Conservation (phyloP, 1,140 invertebrate genomes). For the Drosophila yakuba region DNA sequence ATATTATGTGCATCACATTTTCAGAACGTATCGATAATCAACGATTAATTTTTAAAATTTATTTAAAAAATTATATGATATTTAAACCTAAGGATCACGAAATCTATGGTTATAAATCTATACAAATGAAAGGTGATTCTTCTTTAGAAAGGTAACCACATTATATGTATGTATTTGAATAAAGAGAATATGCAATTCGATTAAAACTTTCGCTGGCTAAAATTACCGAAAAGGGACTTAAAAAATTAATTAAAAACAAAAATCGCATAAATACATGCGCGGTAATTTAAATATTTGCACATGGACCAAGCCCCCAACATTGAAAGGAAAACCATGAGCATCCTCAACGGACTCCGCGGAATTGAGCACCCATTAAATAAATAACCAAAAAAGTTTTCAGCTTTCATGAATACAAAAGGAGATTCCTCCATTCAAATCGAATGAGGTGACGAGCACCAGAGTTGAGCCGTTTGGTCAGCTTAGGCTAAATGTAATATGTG, state of each 20-base stretch:
- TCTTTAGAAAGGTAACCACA: not conserved
- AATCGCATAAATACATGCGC: not conserved
- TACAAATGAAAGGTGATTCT: no score
- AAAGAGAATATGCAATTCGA: not conserved
- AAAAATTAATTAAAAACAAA: slow-evolving; percentile 3
- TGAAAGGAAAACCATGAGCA: not conserved
- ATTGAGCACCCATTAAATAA: slow-evolving; percentile 7
- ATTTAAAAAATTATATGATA: no score
- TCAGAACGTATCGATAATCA: no score
- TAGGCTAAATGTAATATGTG: slow-evolving; percentile 5
- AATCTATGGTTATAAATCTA: no score
- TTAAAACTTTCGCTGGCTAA: not conserved
- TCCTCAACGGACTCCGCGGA: not conserved
- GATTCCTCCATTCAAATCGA: slow-evolving; percentile 8
- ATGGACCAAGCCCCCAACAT: not conserved
- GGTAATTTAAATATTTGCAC: not conserved
- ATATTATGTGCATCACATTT: no score
- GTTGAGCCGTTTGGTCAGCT: not conserved
- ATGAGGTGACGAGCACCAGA: not conserved
- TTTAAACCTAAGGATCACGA: no score
- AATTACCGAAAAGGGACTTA: not conserved
- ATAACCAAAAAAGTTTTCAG: slow-evolving; percentile 14
- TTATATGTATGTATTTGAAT: not conserved
- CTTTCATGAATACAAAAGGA: slow-evolving; percentile 11
- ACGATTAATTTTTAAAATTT: no score